A percentile compares a stretch with the other conserved stretches of the same genome.
Conservation (phyloP, 1,140 invertebrate species). For the Parasteatoda tepidariorum region DNA sequence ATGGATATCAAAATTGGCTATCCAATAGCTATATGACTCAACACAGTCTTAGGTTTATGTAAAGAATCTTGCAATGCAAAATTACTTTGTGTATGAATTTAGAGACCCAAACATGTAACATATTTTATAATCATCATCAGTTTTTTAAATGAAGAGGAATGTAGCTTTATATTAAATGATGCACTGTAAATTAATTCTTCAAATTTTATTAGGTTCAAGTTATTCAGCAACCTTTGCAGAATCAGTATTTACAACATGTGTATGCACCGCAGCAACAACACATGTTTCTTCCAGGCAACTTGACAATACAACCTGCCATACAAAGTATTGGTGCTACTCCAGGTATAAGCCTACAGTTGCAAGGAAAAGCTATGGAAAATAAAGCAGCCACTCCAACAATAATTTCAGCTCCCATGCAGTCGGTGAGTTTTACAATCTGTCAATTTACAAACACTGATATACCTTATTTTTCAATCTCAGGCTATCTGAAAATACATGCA, state of each 20-base stretch:
- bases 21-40: no score
- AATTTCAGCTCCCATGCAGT: slow-evolving; percentile 80
- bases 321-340: slow-evolving; percentile 40
- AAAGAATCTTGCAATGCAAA: no score
- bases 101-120: no score
- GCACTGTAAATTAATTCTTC: no score
- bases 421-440: background rate
- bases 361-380: slow-evolving; percentile 58
- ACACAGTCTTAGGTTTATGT: no score
- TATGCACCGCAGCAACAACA: slow-evolving; percentile 80
- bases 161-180: no score
- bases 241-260: slow-evolving; percentile 82
- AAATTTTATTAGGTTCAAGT: slow-evolving; percentile 75
- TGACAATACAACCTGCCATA: slow-evolving; percentile 74
- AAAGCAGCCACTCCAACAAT: slow-evolving; percentile 67
- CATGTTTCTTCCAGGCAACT: slow-evolving; percentile 78
- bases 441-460: background rate
- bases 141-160: no score
- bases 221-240: slow-evolving; percentile 84
- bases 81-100: no score
- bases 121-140: no score
- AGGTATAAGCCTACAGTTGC: slow-evolving; percentile 58
- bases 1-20: no score
- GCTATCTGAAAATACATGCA: background rate
- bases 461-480: background rate